Evolutionary conservation across 2,113 vertebrate species (phyloP).

Genomic region (Struthio camelus): DNA sequence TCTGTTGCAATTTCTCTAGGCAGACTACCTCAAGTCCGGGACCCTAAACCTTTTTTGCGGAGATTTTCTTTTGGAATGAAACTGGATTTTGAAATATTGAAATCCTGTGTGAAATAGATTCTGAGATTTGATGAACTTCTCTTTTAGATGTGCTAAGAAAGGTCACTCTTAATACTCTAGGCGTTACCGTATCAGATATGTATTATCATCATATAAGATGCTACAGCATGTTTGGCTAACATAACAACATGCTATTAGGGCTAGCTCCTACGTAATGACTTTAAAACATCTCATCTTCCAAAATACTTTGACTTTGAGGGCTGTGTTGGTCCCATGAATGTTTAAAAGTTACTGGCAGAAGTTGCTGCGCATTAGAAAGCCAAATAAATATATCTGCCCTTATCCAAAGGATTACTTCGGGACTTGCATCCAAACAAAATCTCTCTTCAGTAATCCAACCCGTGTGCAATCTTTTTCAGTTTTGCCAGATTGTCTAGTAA

Average conservation of each 20-base stretch:
- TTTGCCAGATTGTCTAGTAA: not conserved
- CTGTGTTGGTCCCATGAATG: not conserved
- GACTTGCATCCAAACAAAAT: not conserved
- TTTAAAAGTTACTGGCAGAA: not conserved
- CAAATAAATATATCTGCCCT: not conserved
- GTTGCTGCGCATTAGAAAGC: not conserved
- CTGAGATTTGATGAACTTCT: not conserved
- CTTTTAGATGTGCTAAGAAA: not conserved
- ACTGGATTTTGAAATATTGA: no score
- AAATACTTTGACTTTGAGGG: no score
- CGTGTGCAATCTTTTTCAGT: not conserved
- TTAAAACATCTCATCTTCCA: no score
- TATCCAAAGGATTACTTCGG: not conserved
- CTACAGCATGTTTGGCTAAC: not conserved
- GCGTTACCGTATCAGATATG: not conserved
- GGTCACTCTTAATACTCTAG: not conserved
- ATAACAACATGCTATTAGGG: no score
- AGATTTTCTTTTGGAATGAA: no score
- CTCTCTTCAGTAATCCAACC: not conserved
- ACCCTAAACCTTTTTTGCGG: no score
- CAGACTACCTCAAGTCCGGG: no score
- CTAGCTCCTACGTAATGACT: no score
- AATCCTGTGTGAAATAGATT: not conserved
- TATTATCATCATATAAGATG: not conserved
- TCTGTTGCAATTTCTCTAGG: no score